phyloP scores from a whole-genome alignment of 2,797 vertebrate genomes.

The Hipposideros larvatus region DNA sequence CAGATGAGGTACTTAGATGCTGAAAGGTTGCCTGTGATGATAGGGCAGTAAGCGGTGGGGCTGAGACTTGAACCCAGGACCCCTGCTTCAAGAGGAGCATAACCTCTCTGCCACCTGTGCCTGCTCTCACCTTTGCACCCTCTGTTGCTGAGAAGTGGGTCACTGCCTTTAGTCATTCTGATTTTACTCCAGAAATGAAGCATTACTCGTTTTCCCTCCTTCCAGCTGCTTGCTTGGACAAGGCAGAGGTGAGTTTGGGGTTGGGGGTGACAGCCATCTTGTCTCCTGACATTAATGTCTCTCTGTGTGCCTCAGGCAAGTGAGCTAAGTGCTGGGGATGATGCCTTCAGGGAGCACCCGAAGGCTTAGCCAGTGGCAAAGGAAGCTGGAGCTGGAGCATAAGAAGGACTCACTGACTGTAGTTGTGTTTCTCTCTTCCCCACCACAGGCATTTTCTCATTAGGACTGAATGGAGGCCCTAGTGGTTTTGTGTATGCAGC shows the following conservation, averaged over 20 bases:
- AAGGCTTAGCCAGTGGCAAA: neutral
- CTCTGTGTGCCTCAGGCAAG: neutral
- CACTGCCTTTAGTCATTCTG: neutral
- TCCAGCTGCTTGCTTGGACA: neutral
- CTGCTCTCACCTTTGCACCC: fast-evolving
- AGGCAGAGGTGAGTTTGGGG: neutral
- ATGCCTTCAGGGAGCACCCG: too few species aligned
- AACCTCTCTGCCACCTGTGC: fast-evolving
- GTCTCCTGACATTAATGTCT: neutral
- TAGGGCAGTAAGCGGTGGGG: too few species aligned
- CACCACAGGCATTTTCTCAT: neutral
- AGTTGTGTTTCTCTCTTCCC: neutral
- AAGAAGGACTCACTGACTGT: fast-evolving
- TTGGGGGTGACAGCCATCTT: neutral
- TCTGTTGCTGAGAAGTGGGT: neutral
- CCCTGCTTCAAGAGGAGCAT: neutral
- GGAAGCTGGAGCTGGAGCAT: neutral
- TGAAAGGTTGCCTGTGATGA: neutral
- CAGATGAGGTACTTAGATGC: neutral
- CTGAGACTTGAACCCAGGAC: neutral
- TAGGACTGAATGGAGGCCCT: conserved; percentile 52
- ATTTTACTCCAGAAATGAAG: neutral
- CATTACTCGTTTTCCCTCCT: neutral
- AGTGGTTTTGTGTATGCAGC: neutral
- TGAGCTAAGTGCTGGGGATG: neutral